Conservation (phyloP, 2,113 vertebrate species). For the Beaufortia kweichowensis region DNA sequence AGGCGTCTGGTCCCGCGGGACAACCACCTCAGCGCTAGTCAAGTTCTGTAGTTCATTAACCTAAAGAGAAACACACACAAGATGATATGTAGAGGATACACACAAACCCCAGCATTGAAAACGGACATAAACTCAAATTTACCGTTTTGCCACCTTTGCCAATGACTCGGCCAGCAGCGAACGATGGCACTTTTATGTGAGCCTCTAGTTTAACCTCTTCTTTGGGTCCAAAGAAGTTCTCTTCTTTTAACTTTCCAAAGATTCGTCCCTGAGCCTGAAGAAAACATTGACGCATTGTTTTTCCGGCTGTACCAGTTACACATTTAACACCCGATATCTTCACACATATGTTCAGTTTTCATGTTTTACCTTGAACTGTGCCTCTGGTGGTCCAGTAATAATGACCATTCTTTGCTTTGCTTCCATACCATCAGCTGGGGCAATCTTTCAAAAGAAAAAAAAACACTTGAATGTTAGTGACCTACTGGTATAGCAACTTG, state of each 20-base stretch:
- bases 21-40: constrained; percentile 97
- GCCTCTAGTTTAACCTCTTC: constrained; percentile 98
- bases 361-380: constrained; percentile 92
- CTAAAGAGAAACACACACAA: constrained; percentile 63
- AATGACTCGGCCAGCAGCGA: constrained; percentile 95
- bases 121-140: constrained; percentile 40
- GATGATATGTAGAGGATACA: not conserved
- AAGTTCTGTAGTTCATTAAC: constrained; percentile 98
- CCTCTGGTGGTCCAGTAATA: constrained; percentile 94
- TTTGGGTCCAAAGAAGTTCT: constrained; percentile 98
- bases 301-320: no score
- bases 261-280: constrained; percentile 91
- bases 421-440: constrained; percentile 92
- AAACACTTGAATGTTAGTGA: not conserved
- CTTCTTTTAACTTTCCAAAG: constrained; percentile 95
- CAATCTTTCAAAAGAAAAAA: constrained; percentile 76
- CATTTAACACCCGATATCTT: no score
- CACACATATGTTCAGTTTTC: no score
- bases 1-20: constrained; percentile 96
- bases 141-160: constrained; percentile 99
- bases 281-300: not conserved
- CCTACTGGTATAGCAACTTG: no score
- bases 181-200: constrained; percentile 97
- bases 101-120: not conserved
- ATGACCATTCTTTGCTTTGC: constrained; percentile 95